Base-by-base conservation (phyloP, 2,113 vertebrate species). In the Heteronetta atricapilla region DNA sequence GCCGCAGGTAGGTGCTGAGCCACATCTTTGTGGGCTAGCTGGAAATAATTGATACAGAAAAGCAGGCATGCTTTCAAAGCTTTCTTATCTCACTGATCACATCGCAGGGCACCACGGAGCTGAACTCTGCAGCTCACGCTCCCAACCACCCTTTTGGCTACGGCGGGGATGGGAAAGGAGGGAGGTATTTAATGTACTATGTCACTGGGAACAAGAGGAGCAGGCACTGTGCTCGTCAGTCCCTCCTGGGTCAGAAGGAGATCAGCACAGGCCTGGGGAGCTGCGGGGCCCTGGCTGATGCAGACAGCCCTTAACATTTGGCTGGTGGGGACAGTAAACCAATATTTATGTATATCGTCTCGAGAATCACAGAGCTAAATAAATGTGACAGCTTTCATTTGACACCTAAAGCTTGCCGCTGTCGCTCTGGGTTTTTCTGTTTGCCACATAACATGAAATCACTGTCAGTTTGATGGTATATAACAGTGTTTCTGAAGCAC, bases 401-500 rank as follows among this genome's bases (percentile, higher is more conserved):
- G 96, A 93, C 92, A 87, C 84, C 74, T 70, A 89, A 96, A 60
- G 81, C 95, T 94, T 87, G 93, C 94, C 59, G 83, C 90, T 96
- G 94, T 96, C 86, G 10, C 90, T 93, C 86, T 76, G 76, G 83
- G 90, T 89, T 94, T 95, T 96, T 77, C 64, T 74, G 62, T 94
- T 94, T 84, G 90, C 94, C 90, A 89, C 86, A 82, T 89, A 94
- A 84, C 92, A 82, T 75, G 93, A 90, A 93, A 95, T 94, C 80
- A 62, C 88, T 96, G 94, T 93, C 95, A 96, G 74, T 66, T 87
- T 87, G 88, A 87, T 88, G 17, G 86, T 40, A 46, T 42, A 89
- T 38, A 94, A 90, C 90, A 60, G 81, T 66, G 83, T 79, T 93
- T 72, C 86, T 16, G 55, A 46, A 82, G 94, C 94, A 82, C 81